phyloP scores from a whole-genome alignment of 2,888 invertebrate genomes.

The Mimachlamys varia region DNA sequence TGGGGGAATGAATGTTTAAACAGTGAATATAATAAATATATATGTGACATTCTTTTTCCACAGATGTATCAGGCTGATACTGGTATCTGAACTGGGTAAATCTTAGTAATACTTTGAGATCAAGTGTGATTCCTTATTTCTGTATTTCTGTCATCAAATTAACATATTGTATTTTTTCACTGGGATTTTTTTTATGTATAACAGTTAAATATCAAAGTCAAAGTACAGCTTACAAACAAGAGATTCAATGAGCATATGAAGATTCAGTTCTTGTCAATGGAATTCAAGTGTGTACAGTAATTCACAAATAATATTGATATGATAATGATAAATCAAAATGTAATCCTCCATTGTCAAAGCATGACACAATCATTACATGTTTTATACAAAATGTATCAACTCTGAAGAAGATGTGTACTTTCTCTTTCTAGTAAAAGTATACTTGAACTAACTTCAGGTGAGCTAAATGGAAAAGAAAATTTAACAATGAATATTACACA shows the following conservation, averaged over 20 bases:
- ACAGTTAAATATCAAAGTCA: constrained; percentile 6
- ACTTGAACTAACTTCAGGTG: too few species aligned
- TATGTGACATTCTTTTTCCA: neutral
- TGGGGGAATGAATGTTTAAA: neutral
- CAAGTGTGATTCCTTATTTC: neutral
- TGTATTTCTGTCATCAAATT: neutral
- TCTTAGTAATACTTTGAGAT: neutral
- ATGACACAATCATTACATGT: too few species aligned
- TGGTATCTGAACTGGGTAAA: neutral
- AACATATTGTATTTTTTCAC: neutral
- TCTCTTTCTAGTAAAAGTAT: too few species aligned
- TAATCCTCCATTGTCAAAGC: too few species aligned
- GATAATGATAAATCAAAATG: neutral
- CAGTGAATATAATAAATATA: neutral
- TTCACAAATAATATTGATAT: neutral
- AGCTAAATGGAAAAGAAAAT: neutral
- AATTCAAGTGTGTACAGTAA: neutral
- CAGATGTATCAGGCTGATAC: neutral
- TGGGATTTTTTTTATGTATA: neutral
- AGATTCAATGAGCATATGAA: neutral
- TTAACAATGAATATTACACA: neutral
- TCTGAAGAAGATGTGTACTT: too few species aligned
- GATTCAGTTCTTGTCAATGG: neutral
- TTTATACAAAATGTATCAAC: too few species aligned
- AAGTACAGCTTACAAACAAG: neutral